Evolutionary conservation across 2,113 vertebrate genomes (phyloP), one percentile per base, ranked within the genome.

Genomic region (Cathartes aura): DNA sequence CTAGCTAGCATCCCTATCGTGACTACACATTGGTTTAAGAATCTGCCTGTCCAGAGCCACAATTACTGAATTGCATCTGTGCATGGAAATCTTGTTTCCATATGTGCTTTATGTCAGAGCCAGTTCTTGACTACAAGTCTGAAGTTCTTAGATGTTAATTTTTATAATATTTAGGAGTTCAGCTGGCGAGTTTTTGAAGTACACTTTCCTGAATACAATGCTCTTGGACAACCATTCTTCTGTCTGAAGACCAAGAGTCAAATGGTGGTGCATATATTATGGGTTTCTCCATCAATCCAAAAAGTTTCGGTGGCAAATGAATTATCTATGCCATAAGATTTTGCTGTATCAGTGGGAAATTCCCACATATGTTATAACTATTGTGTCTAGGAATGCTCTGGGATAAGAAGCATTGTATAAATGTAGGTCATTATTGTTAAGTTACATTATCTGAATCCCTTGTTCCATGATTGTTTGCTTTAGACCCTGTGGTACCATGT

Each of bases 101-200:
- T 5, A 2, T 0, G 0, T 30, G n/a, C 50, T 38, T 58, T 47
- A 3, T 26, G 29, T 79, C 45, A 68, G 67, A 89, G 55, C 3
- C 8, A 13, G 6, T 26, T 81, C 32, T 67, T n/a, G 32, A 45
- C 27, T n/a, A 11, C 27, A 66, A 27, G 22, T 59, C 22, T 29
- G 21, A 6, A 58, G 17, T n/a, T 66, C 32, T 48, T 63, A 32
- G 30, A 21, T 50, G 22, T 12, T 90, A 20, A 48, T 15, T 92
- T 88, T 24, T 40, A 5, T 23, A 24, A 32, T 4, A 15, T 15
- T 71, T 21, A 8, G 8, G 36, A n/a, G 38, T 20, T 56, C 15
- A 7, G 38, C 10, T 58, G 36, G 22, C 4, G 7, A 60, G 21
- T 32, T 58, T 84, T 48, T 30, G 20, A 66, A 81, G 32, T 27